Conservation (phyloP, 2,113 vertebrate genomes). For the Acrocephalus arundinaceus region DNA sequence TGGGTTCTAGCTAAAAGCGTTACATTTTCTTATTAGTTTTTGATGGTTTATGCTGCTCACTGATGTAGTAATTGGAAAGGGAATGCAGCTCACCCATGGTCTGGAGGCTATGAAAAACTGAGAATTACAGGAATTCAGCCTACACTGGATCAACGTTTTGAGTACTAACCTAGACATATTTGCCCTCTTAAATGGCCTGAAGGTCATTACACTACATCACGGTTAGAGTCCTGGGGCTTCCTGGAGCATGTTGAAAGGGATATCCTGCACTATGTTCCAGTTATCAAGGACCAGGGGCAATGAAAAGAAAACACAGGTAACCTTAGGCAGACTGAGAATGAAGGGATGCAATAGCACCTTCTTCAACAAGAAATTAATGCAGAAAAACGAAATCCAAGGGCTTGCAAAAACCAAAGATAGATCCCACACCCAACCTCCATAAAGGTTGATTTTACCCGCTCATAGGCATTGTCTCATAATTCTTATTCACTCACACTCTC, state of each 20-base stretch:
- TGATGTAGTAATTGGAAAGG: neutral
- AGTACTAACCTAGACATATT: neutral
- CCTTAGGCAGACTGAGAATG: neutral
- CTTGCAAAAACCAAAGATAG: neutral
- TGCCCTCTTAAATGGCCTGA: neutral
- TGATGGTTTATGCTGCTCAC: neutral
- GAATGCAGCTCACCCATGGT: neutral
- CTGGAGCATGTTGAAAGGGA: neutral
- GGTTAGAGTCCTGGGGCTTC: neutral
- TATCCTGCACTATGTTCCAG: neutral
- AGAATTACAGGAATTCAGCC: neutral
- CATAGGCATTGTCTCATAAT: neutral
- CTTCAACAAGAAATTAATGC: neutral
- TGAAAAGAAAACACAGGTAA: neutral
- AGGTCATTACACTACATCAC: neutral
- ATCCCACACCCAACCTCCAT: neutral
- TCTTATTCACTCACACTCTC: neutral
- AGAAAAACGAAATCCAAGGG: neutral
- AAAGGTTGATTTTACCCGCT: neutral
- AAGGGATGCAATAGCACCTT: neutral
- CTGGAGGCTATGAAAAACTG: neutral
- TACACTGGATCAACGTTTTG: neutral
- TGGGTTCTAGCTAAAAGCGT: rapidly evolving
- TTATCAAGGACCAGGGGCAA: neutral
- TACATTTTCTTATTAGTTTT: neutral